phyloP scores from a whole-genome alignment of 2,888 invertebrate species.

The Cloeon dipterum region DNA sequence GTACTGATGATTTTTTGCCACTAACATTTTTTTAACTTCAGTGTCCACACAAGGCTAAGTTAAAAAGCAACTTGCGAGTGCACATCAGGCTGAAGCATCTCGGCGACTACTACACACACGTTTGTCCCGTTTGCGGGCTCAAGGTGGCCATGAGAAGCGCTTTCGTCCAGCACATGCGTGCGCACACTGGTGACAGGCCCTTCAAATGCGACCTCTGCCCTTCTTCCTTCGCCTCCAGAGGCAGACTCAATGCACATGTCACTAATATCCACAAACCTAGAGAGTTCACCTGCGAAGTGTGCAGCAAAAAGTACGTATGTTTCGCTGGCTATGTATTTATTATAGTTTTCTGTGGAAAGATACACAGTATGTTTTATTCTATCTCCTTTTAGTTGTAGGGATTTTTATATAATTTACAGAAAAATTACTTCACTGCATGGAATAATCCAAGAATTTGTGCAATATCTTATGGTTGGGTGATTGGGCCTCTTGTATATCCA shows the following conservation, averaged over 20 bases:
- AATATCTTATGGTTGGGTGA: too few species aligned
- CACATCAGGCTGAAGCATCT: slow-evolving; percentile 10
- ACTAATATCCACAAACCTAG: slow-evolving; percentile 8
- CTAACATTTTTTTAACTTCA: slow-evolving; percentile 3
- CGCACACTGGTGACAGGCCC: slow-evolving; percentile 8
- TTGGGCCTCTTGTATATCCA: too few species aligned
- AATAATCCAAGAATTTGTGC: too few species aligned
- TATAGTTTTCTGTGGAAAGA: too few species aligned
- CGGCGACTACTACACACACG: slow-evolving; percentile 10
- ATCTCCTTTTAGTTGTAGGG: too few species aligned
- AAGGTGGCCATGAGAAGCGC: slow-evolving; percentile 10
- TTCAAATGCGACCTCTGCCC: slow-evolving; percentile 7
- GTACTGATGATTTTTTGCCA: too few species aligned
- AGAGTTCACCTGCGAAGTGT: slow-evolving; percentile 8
- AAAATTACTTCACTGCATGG: too few species aligned
- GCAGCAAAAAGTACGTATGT: slow-evolving; percentile 7
- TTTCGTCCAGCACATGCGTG: slow-evolving; percentile 9
- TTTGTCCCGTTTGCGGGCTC: slow-evolving; percentile 12
- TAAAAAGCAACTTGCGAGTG: slow-evolving; percentile 10
- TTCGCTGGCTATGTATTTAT: too few species aligned
- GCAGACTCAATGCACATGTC: slow-evolving; percentile 7
- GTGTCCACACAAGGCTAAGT: slow-evolving; percentile 11
- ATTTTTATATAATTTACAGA: too few species aligned
- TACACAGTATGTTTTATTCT: too few species aligned
- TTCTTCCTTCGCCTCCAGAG: slow-evolving; percentile 7